Percentiles rank a stretch among this genome's conserved stretches.
These are phyloP conservation scores for Megaceryle maxima DNA, from an alignment of 2,113 vertebrate species.

Conservation along the genomic window DNA sequence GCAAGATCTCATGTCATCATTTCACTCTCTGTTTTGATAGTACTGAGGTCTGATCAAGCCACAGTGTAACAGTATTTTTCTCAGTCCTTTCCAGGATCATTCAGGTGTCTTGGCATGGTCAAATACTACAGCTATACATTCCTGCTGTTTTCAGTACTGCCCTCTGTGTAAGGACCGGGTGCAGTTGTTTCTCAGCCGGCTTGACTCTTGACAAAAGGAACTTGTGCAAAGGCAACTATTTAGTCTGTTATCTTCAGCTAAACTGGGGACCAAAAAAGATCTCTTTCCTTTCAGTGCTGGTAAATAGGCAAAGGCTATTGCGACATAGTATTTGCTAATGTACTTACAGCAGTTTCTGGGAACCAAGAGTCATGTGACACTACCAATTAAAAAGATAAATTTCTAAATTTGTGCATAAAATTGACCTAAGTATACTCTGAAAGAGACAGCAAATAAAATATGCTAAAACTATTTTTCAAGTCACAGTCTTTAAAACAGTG, in stretches of 20 bases:
- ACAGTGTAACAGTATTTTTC: background rate
- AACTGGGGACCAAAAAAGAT: background rate
- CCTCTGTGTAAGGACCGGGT: rapidly evolving
- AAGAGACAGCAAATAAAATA: background rate
- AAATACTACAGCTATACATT: background rate
- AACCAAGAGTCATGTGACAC: background rate
- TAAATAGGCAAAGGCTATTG: background rate
- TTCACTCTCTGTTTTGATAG: background rate
- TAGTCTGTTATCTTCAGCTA: background rate
- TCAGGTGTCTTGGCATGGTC: background rate
- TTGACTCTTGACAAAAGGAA: background rate
- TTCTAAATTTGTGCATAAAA: background rate
- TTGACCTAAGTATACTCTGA: background rate
- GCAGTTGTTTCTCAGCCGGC: background rate
- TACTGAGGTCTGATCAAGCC: background rate
- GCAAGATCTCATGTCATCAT: background rate
- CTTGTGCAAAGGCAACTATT: background rate
- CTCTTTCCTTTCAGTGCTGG: background rate
- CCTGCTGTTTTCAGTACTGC: background rate
- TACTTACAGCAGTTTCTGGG: background rate
- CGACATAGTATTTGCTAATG: background rate
- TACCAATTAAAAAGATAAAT: background rate
- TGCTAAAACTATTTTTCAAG: background rate
- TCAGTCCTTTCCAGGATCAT: background rate
- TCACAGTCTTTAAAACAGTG: background rate